Percentiles rank a stretch among this genome's conserved stretches.
phyloP scores from a whole-genome alignment of 2,113 vertebrate genomes.

The Phocoena phocoena region DNA sequence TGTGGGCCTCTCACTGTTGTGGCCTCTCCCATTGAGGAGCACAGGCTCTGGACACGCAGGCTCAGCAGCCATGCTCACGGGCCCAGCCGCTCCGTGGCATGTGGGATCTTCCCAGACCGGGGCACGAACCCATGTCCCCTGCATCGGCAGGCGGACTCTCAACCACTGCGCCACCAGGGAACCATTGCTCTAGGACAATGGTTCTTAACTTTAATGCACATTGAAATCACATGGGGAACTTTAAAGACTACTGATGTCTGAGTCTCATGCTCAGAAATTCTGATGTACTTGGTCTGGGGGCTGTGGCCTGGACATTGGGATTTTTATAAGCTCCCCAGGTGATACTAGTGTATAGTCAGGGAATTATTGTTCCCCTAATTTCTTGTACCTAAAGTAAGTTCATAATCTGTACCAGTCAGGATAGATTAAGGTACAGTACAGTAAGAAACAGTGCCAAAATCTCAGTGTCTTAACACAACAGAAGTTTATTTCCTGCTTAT shows the following conservation, averaged over 20 bases:
- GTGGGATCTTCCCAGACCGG: too few relatives aligned
- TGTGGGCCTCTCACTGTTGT: too few relatives aligned
- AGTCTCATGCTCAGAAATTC: not conserved
- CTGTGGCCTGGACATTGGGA: not conserved
- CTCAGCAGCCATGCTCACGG: too few relatives aligned
- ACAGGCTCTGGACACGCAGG: fast-evolving
- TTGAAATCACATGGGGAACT: not conserved
- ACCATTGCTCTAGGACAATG: not conserved
- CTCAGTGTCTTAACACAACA: not conserved
- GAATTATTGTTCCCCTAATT: not conserved
- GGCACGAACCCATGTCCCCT: too few relatives aligned
- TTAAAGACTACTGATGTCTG: not conserved
- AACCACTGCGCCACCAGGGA: too few relatives aligned
- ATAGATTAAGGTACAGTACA: not conserved
- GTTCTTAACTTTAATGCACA: not conserved
- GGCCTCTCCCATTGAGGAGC: too few relatives aligned
- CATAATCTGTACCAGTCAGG: not conserved
- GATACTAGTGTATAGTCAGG: not conserved
- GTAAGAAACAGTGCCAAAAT: not conserved
- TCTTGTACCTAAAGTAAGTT: not conserved
- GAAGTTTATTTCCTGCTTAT: not conserved
- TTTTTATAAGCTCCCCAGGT: not conserved
- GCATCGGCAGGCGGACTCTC: too few relatives aligned
- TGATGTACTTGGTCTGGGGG: not conserved
- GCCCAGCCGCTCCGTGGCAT: too few relatives aligned